Conservation (phyloP, 2,888 invertebrate genomes). For the Priocnemis perturbator region DNA sequence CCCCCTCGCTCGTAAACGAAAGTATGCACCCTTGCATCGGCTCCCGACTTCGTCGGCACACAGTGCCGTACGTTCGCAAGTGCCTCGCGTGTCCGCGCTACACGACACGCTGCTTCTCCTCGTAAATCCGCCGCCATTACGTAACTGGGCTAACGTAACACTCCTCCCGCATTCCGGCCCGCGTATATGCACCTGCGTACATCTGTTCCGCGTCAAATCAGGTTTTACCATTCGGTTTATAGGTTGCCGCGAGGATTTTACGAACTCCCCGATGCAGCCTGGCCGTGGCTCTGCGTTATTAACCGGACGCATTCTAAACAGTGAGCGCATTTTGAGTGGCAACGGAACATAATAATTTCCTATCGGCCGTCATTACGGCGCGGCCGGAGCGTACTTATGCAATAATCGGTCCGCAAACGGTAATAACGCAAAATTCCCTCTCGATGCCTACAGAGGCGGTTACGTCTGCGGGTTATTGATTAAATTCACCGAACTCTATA, state of each 20-base stretch:
- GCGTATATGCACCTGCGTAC: slow-evolving; percentile 18
- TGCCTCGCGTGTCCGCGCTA: slow-evolving; percentile 38
- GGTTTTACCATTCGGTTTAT: slow-evolving; percentile 20
- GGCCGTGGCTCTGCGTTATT: background rate
- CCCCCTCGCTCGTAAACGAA: slow-evolving; percentile 25
- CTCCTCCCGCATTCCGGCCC: slow-evolving; percentile 8
- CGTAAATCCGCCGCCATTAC: slow-evolving; percentile 46
- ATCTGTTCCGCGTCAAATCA: slow-evolving; percentile 17
- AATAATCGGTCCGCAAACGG: no score
- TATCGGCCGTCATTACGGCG: no score
- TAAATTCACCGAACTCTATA: no score
- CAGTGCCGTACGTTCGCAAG: slow-evolving; percentile 17
- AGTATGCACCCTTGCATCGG: slow-evolving; percentile 11
- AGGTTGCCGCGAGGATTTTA: background rate
- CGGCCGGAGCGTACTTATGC: no score
- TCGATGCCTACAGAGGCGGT: no score
- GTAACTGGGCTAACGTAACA: slow-evolving; percentile 29
- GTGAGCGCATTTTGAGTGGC: no score
- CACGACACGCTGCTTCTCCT: slow-evolving; percentile 19
- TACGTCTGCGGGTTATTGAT: no score
- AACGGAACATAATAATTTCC: no score
- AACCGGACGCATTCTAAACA: background rate
- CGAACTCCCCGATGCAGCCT: background rate
- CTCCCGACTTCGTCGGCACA: background rate
- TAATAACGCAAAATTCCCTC: no score